Evolutionary conservation across 2,888 invertebrate species (phyloP), one percentile per base, ranked within the genome.

Genomic region (Dryocosmus kuriphilus): DNA sequence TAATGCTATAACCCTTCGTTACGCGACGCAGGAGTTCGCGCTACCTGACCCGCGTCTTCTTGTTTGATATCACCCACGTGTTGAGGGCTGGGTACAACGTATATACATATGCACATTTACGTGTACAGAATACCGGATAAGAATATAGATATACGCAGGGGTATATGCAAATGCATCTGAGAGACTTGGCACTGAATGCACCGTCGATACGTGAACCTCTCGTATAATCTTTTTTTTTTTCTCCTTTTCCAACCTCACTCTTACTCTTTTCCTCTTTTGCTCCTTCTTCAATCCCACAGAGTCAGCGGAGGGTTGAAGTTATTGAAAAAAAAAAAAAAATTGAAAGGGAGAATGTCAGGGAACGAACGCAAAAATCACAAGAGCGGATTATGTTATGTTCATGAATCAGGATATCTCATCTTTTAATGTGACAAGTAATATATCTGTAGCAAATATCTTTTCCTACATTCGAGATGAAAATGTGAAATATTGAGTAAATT

Each of bases 151-250:
- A 65, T 65, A 22, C 65, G 38, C 62, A 62, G 38, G 35, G 65
- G 65, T n/a, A 65, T 11, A 65, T 65, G 65, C 65, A 65, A 65
- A 65, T 65, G 65, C 38, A 38, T 22, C 38, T 24, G 65, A 38
- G 38, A 35, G 65, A 65, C 65, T 65, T 65, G 65, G 65, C 65
- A 65, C 65, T 65, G 38, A 65, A 38, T 65, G 35, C 65, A 38
- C n/a, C 35, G 35, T 65, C 35, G 65, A 65, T 65, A 65, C 65
- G 65, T 65, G 65, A 65, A 65, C 38, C 35, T 65, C 22, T 35
- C n/a, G 11, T 38, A 65, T 24, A 65, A 65, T 38, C 32, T 24
- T 65, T 65, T 38, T 65, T 65, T 11, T 35, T 9, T 32, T 38
- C 4, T 14, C 55, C 14, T 46, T 19, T 35, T 38, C 24, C 19